A percentile compares a stretch with the other conserved stretches of the same genome.
phyloP scores from a whole-genome alignment of 2,888 invertebrate species.

The Thera britannica region DNA sequence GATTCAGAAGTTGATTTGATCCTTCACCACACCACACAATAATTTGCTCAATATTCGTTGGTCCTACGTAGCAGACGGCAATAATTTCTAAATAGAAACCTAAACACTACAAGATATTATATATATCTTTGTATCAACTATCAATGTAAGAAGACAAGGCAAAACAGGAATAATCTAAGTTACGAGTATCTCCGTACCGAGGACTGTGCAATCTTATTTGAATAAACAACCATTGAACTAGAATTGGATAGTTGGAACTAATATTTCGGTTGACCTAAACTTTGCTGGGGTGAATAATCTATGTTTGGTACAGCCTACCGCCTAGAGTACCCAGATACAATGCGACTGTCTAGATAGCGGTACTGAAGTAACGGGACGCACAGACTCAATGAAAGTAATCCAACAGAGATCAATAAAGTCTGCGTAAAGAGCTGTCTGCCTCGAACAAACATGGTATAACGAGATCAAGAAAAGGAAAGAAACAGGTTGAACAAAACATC shows the following conservation, averaged over 20 bases:
- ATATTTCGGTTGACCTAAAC: constrained; percentile 63
- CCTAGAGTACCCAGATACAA: constrained; percentile 15
- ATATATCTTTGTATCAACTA: not conserved
- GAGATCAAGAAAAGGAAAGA: no score
- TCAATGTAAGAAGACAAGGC: not conserved
- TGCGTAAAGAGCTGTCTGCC: constrained; percentile 2
- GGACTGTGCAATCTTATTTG: constrained; percentile 16
- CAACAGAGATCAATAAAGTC: constrained; percentile 26
- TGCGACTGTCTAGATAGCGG: constrained; percentile 46
- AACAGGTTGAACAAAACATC: no score
- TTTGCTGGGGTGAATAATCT: constrained; percentile 62
- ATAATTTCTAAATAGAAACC: not conserved
- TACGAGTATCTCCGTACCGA: constrained; percentile 5
- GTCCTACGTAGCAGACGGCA: not conserved
- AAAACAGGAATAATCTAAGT: constrained; percentile 6
- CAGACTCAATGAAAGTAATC: constrained; percentile 47
- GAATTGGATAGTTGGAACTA: constrained; percentile 52
- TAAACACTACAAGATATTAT: not conserved
- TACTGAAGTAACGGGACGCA: constrained; percentile 52
- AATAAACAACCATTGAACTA: constrained; percentile 22
- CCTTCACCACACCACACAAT: no score
- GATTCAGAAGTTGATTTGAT: no score
- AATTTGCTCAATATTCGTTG: no score
- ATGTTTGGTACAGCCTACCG: constrained; percentile 30
- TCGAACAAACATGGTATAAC: no score